phyloP scores from a whole-genome alignment of 2,888 invertebrate species.

The Thecophora atra region DNA sequence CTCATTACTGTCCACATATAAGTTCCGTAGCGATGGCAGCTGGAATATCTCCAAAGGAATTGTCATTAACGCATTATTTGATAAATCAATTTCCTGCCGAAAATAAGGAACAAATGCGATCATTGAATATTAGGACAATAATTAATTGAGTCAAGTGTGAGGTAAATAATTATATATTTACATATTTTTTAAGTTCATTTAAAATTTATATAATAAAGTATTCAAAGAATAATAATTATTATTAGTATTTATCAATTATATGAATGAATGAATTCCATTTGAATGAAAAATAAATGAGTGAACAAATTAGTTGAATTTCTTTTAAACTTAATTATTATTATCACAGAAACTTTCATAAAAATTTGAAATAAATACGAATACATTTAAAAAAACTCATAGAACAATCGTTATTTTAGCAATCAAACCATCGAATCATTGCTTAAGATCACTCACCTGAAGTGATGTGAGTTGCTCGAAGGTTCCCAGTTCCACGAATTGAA shows the following conservation, averaged over 20 bases:
- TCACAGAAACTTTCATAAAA: too few species aligned
- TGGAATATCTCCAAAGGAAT: slow-evolving; percentile 67
- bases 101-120: not conserved
- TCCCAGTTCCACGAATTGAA: slow-evolving; percentile 63
- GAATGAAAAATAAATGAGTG: too few species aligned
- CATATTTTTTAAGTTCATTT: too few species aligned
- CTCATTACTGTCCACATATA: slow-evolving; percentile 69
- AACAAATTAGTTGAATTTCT: too few species aligned
- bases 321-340: too few species aligned
- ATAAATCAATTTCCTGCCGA: slow-evolving; percentile 64
- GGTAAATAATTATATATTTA: not conserved
- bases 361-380: not conserved
- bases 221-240: too few species aligned
- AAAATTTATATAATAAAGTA: too few species aligned
- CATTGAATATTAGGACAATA: not conserved
- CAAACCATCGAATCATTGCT: too few species aligned
- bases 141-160: not conserved
- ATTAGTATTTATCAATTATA: too few species aligned
- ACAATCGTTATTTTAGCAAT: too few species aligned
- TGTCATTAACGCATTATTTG: slow-evolving; percentile 62
- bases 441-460: slow-evolving; percentile 57
- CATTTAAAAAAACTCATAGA: not conserved
- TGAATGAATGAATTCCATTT: too few species aligned
- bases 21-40: slow-evolving; percentile 71
- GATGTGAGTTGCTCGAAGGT: slow-evolving; percentile 61